Base-by-base conservation (phyloP, 2,888 invertebrate species). In the Pterostichus niger region DNA sequence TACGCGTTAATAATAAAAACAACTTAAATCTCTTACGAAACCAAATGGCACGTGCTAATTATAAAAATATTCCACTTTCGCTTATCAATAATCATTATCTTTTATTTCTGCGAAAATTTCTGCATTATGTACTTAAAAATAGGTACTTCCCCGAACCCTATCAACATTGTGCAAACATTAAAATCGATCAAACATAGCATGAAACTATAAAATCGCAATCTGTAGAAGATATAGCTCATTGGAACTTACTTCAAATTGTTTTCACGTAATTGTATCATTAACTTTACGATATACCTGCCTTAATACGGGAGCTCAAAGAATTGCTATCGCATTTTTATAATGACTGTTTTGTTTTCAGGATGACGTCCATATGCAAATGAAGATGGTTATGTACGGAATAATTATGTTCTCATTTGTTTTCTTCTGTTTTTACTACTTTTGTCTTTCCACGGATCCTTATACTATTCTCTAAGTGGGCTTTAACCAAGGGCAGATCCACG, bases 201-300 rank as follows among this genome's bases (percentile, higher is more conserved):
- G 17, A 17, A 56, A 17, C 17, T 13, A 56, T 56, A 56, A 56
- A 56, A 56, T 17, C 17, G 6, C 24, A 6, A 17, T 5, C 9
- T 17, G 13, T 56, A 2, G 56, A 17, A 56, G 13, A 56, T 56
- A 17, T 17, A 2, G 15, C 56, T 6, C 17, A 17, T 56, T 17
- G 17, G 6, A 56, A 17, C 56, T 17, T 49, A 49, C n/a, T 49
- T 49, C 49, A 49, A 10, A 49, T 11, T 0, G 2, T 13, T 49
- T n/a, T n/a, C 11, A 49, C 49, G 56, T 56, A 56, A 13, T 17
- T 56, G 6, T 56, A 17, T 56, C 15, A 15, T 56, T 56, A 56
- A 56, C 56, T 56, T 56, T 56, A 10, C 2, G 56, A 17, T 56
- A 17, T 13, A 13, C 9, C 2, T 40, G 2, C 0, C 0, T 1